phyloP scores from a whole-genome alignment of 2,888 invertebrate species.

The Macrophya annulata region DNA sequence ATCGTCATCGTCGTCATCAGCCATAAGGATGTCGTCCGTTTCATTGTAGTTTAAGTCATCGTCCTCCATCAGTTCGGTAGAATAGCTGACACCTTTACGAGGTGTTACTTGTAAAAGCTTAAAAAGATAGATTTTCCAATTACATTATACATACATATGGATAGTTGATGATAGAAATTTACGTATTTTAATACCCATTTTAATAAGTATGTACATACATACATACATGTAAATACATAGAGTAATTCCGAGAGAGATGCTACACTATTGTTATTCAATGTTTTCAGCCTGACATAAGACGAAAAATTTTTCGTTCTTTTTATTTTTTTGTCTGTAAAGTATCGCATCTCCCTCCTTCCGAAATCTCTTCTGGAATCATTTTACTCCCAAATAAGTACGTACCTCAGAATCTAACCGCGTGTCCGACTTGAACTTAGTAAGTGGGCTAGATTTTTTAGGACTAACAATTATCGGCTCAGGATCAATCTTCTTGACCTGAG shows the following conservation, averaged over 20 bases:
- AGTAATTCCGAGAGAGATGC: neutral
- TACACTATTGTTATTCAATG: neutral
- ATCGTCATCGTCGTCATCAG: conserved; percentile 67
- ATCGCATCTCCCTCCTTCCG: neutral
- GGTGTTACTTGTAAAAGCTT: neutral
- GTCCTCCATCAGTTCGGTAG: conserved; percentile 68
- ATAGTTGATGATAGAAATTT: neutral
- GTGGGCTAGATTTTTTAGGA: neutral
- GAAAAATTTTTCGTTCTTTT: neutral
- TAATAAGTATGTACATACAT: too few relatives aligned
- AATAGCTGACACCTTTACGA: conserved; percentile 5
- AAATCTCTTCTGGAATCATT: neutral
- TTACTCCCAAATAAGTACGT: neutral
- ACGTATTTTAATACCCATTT: neutral
- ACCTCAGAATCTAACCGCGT: neutral
- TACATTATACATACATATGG: neutral
- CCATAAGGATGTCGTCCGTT: conserved; percentile 55
- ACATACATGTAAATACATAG: neutral
- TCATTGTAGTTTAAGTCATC: conserved; percentile 67
- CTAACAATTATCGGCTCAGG: too few relatives aligned
- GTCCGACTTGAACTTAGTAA: neutral
- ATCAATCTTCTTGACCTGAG: conserved; percentile 63
- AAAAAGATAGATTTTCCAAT: neutral
- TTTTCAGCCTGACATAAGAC: neutral
- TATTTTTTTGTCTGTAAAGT: neutral